A percentile compares a stretch with the other conserved stretches of the same genome.
These are phyloP conservation scores for Lamproptera curius DNA, from an alignment of 2,888 invertebrate genomes.

Conservation along the genomic window DNA sequence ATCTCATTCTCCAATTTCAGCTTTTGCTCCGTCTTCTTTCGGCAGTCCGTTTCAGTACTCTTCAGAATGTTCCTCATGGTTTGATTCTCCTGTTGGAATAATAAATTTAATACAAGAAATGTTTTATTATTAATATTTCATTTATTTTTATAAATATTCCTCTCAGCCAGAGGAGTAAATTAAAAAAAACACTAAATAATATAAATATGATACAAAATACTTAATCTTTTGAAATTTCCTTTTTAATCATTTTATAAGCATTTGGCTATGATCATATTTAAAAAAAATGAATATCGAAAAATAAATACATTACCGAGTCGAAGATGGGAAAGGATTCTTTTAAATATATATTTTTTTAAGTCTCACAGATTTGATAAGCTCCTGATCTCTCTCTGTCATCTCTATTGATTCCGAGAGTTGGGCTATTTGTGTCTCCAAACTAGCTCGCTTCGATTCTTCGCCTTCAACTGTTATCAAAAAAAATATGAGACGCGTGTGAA, in stretches of 20 bases:
- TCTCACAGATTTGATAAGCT: constrained; percentile 62
- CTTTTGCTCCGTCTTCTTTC: constrained; percentile 75
- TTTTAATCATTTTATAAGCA: too few species aligned
- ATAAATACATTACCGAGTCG: too few species aligned
- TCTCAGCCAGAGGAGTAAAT: too few species aligned
- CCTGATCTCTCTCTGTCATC: constrained; percentile 80
- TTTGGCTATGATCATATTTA: too few species aligned
- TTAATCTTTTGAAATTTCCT: too few species aligned
- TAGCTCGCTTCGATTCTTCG: constrained; percentile 71
- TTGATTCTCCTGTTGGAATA: constrained; percentile 65
- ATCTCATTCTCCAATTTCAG: constrained; percentile 81
- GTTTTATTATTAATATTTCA: too few species aligned
- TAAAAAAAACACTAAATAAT: too few species aligned
- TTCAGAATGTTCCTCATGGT: constrained; percentile 55
- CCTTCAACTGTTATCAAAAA: constrained; percentile 64
- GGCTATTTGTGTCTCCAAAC: constrained; percentile 73
- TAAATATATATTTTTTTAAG: not conserved
- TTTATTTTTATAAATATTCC: too few species aligned
- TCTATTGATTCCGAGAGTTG: constrained; percentile 78
- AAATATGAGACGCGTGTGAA: too few species aligned
- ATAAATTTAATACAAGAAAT: not conserved
- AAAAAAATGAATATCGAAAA: too few species aligned
- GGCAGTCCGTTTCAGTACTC: constrained; percentile 55
- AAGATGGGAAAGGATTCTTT: too few species aligned
- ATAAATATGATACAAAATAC: too few species aligned